Conservation (phyloP, 2,113 vertebrate genomes). For the Pelusios castaneus region DNA sequence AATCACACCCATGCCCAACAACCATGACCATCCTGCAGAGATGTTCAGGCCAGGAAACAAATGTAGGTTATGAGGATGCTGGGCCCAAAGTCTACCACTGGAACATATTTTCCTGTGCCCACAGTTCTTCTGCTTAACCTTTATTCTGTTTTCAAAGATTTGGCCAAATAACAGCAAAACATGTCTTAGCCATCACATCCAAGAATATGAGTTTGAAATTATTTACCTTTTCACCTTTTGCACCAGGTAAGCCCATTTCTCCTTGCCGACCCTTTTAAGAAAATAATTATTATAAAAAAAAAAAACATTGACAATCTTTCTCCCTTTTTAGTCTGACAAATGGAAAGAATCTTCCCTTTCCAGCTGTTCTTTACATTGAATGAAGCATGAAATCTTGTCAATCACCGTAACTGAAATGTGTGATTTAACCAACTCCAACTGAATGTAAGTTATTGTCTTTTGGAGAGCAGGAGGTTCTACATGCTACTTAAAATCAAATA, state of each 20-base stretch:
- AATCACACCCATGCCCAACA: not conserved
- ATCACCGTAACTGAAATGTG: not conserved
- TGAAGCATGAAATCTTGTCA: not conserved
- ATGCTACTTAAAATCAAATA: not conserved
- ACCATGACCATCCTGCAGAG: not conserved
- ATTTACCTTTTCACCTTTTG: conserved; percentile 86
- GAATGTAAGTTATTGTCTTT: not conserved
- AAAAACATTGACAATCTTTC: conserved; percentile 37
- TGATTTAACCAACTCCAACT: not conserved
- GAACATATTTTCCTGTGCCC: not conserved
- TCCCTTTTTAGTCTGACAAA: not conserved
- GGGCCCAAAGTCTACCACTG: not conserved
- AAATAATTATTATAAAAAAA: no score
- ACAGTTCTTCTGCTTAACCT: not conserved
- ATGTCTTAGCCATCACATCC: not conserved
- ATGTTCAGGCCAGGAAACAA: not conserved
- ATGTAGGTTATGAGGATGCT: not conserved
- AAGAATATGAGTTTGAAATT: not conserved
- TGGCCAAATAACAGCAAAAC: not conserved
- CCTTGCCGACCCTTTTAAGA: conserved; percentile 79
- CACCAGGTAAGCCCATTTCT: conserved; percentile 66
- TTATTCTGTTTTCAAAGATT: not conserved
- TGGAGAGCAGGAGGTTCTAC: not conserved
- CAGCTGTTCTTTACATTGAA: not conserved
- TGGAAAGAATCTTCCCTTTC: not conserved